Conservation (phyloP, 2,113 vertebrate species). For the Oxygymnocypris stewartii region DNA sequence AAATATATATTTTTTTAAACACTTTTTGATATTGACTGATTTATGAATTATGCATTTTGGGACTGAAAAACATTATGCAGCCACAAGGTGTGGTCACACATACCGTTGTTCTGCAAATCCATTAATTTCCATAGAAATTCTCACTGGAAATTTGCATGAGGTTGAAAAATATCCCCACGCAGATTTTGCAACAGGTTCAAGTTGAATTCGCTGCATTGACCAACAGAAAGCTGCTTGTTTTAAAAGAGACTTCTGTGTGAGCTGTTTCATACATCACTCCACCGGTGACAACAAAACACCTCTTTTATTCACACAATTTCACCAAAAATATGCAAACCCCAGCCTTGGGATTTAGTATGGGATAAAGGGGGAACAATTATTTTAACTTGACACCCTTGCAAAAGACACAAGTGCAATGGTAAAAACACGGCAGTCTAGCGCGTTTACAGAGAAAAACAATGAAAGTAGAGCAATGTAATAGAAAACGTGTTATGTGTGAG, state of each 20-base stretch:
- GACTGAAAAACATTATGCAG: too few species aligned
- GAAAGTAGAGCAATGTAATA: background rate
- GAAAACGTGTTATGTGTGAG: background rate
- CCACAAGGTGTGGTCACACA: too few species aligned
- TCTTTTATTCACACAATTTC: too few species aligned
- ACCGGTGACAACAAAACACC: too few species aligned
- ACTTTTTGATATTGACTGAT: too few species aligned
- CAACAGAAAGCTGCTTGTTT: background rate
- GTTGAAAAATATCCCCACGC: background rate
- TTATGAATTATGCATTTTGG: too few species aligned
- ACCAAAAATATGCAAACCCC: too few species aligned
- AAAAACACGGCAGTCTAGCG: background rate
- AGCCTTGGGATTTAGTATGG: too few species aligned
- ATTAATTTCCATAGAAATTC: background rate
- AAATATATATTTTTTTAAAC: too few species aligned
- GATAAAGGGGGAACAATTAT: too few species aligned
- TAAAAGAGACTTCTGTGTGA: background rate
- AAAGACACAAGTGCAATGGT: background rate
- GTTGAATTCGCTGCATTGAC: background rate
- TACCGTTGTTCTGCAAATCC: too few species aligned
- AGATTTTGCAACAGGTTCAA: background rate
- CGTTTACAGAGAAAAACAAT: background rate
- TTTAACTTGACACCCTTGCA: background rate
- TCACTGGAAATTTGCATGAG: background rate
- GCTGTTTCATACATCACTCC: background rate